Percentiles rank a stretch among this genome's conserved stretches.
Conservation (phyloP, 2,888 invertebrate species). For the Poecilobothrus nobilitatus region DNA sequence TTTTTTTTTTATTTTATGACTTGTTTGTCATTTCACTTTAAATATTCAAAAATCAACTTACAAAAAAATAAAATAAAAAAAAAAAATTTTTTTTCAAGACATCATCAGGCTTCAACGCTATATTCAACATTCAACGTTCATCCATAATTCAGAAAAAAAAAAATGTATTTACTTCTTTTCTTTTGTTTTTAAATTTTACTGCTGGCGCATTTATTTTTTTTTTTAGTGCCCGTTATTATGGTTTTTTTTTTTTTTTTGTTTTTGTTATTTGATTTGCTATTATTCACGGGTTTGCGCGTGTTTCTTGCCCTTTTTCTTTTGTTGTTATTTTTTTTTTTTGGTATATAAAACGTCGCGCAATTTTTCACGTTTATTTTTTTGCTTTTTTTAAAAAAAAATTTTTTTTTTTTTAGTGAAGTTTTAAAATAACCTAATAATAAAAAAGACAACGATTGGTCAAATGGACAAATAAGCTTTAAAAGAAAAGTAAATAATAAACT, state of each 20-base stretch:
- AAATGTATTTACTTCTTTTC: neutral
- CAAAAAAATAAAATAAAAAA: neutral
- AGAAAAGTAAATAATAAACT: too few relatives aligned
- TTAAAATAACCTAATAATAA: too few relatives aligned
- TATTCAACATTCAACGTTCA: neutral
- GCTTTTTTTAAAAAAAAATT: neutral
- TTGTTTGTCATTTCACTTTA: neutral
- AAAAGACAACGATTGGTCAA: too few relatives aligned
- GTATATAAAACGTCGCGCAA: neutral
- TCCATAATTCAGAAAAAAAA: neutral
- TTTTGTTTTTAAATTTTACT: neutral
- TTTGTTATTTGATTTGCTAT: neutral
- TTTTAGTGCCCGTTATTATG: neutral
- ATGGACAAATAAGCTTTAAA: too few relatives aligned
- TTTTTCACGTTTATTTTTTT: neutral
- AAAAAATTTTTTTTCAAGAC: neutral
- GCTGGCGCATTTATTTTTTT: neutral
- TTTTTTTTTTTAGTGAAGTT: neutral
- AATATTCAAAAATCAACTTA: neutral
- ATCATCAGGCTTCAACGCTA: neutral
- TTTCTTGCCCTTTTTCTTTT: neutral
- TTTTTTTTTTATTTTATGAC: neutral
- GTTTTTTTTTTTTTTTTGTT: neutral
- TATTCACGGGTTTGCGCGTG: constrained; percentile 1
- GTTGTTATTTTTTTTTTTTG: too few relatives aligned